Evolutionary conservation across 2,797 vertebrate genomes (phyloP).

Genomic region (Rhabdophis nuchalis): DNA sequence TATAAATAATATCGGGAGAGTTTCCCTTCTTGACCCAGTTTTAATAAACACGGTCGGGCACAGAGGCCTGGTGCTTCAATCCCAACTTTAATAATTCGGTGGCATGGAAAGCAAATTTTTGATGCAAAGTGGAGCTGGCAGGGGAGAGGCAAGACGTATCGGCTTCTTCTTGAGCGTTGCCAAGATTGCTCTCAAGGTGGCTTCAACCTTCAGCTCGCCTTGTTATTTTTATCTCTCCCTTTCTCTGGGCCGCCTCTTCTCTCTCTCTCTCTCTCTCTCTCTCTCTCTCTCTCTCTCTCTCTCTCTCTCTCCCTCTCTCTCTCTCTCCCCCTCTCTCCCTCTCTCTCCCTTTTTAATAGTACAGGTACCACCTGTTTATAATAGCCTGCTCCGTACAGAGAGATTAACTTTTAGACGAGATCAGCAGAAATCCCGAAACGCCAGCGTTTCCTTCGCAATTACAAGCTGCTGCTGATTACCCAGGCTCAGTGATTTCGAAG

Average conservation of each 20-base stretch:
- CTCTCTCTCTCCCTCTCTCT: too few species aligned
- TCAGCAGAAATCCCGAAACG: background rate
- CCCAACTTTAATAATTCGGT: constrained; percentile 72
- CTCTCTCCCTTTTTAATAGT: background rate
- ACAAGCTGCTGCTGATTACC: background rate
- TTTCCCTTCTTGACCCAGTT: constrained; percentile 66
- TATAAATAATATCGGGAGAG: background rate
- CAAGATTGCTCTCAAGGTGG: constrained; percentile 70
- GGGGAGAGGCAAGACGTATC: constrained; percentile 55
- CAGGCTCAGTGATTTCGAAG: background rate
- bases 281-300: background rate
- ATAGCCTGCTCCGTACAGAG: background rate
- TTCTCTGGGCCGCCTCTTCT: background rate
- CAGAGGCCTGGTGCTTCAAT: constrained; percentile 21
- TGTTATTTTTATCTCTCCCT: constrained; percentile 13
- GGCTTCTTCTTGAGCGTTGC: constrained; percentile 38
- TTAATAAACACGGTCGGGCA: constrained; percentile 41
- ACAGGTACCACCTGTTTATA: background rate
- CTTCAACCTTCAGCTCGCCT: constrained; percentile 63
- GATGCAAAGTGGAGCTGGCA: constrained; percentile 75
- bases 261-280: too few species aligned
- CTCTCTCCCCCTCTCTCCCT: too few species aligned
- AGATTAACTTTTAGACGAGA: too few species aligned
- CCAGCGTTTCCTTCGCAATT: background rate
- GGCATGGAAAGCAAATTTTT: constrained; percentile 69